Evolutionary conservation across 2,113 vertebrate species (phyloP).

Genomic region (Loxodonta africana): DNA sequence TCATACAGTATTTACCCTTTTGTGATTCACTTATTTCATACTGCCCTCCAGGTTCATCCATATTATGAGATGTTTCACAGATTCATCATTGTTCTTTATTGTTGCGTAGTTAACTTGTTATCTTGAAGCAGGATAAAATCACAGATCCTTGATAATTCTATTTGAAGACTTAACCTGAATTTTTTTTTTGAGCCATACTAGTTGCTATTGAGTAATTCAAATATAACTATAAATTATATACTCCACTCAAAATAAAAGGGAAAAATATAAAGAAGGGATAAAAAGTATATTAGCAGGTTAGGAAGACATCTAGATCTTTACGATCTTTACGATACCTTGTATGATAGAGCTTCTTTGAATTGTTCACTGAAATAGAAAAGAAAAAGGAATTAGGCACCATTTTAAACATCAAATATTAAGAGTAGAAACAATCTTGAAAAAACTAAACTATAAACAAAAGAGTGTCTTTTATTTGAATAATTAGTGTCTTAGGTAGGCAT

Average conservation of each 20-base stretch:
- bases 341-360: constrained; percentile 94
- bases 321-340: constrained; percentile 92
- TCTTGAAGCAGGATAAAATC: background rate
- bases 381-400: constrained; percentile 74
- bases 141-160: background rate
- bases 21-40: too few species aligned
- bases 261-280: constrained; percentile 47
- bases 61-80: too few species aligned
- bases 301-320: constrained; percentile 2
- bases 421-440: constrained; percentile 36
- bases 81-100: too few species aligned
- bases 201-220: background rate
- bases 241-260: background rate
- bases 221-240: background rate
- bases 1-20: too few species aligned
- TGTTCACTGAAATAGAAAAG: constrained; percentile 90
- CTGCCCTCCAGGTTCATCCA: too few species aligned
- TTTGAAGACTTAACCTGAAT: background rate
- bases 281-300: background rate
- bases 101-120: background rate
- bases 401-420: constrained; percentile 68
- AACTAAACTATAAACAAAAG: constrained; percentile 66
- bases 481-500: background rate
- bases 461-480: background rate
- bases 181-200: background rate